These are phyloP conservation scores for Periophthalmus modestus DNA, from an alignment of 2,113 vertebrate genomes.

Conservation along the genomic window DNA sequence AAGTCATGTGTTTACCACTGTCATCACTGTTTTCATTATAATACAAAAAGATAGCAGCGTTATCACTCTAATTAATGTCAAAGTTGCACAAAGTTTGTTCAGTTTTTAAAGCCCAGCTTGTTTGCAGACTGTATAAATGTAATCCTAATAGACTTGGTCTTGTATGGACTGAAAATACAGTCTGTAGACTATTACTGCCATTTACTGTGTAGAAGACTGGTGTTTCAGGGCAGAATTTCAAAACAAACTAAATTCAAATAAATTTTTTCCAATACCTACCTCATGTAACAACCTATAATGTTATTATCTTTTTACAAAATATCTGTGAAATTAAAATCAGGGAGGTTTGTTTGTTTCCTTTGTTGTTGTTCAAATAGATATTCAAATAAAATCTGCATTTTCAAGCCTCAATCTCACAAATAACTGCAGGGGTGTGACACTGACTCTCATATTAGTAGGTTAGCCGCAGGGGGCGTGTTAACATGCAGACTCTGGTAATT, in stretches of 20 bases:
- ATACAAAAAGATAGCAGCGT: not conserved
- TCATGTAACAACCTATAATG: too few species aligned
- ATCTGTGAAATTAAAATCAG: too few species aligned
- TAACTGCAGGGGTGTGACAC: too few species aligned
- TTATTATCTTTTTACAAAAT: too few species aligned
- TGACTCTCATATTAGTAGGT: not conserved
- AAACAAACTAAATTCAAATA: not conserved
- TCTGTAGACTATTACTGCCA: not conserved
- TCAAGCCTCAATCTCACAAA: too few species aligned
- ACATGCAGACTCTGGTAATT: not conserved
- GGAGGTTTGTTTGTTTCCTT: too few species aligned
- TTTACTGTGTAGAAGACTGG: not conserved
- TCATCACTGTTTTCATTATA: not conserved
- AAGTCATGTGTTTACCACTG: not conserved
- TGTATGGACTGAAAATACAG: not conserved
- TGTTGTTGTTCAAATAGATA: too few species aligned
- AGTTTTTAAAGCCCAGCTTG: not conserved
- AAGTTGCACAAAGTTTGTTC: not conserved
- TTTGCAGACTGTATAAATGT: not conserved
- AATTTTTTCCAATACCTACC: too few species aligned
- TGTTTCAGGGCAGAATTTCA: not conserved
- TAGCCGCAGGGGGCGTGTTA: not conserved
- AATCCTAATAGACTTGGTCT: not conserved
- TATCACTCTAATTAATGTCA: constrained; percentile 8
- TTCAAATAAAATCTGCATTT: too few species aligned